Evolutionary conservation across 92 coral and sea anemone species (phyloP).

Genomic region (Muricea muricata): DNA sequence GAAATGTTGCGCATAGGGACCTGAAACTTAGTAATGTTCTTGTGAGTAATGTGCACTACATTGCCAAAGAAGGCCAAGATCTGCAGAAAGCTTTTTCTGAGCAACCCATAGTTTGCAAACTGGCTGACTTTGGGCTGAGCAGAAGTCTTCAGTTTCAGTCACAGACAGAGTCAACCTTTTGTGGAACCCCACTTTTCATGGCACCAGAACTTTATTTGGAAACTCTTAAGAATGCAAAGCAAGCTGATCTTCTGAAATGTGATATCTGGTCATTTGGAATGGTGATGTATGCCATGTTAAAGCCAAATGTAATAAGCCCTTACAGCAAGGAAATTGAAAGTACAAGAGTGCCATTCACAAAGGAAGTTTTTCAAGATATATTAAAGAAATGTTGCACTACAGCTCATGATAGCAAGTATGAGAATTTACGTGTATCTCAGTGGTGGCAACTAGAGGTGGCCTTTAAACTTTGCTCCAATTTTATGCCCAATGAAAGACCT

Average conservation of each 20-base stretch:
- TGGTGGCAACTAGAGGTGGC: not conserved
- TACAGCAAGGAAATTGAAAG: slow-evolving; percentile 27
- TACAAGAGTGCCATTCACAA: not conserved
- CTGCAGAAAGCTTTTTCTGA: slow-evolving; percentile 18
- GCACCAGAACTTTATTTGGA: slow-evolving; percentile 42
- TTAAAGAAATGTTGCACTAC: too few species aligned
- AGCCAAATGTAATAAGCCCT: slow-evolving; percentile 35
- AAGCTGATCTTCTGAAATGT: slow-evolving; percentile 34
- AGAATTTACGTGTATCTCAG: not conserved
- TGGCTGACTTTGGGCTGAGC: slow-evolving; percentile 53
- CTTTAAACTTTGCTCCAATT: not conserved
- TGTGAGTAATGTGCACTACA: slow-evolving; percentile 33
- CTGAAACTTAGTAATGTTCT: too few species aligned
- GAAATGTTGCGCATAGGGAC: slow-evolving; percentile 45
- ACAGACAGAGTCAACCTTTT: slow-evolving; percentile 34
- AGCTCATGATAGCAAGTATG: slow-evolving; percentile 1
- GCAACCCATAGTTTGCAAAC: slow-evolving; percentile 51
- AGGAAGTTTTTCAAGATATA: too few species aligned
- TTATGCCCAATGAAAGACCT: not conserved
- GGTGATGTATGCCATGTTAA: slow-evolving; percentile 33
- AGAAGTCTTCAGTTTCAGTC: slow-evolving; percentile 31
- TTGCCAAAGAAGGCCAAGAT: slow-evolving; percentile 5
- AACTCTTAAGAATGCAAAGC: slow-evolving; percentile 18
- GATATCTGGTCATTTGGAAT: slow-evolving; percentile 53
- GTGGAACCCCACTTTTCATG: slow-evolving; percentile 49